phyloP scores from a whole-genome alignment of 2,797 vertebrate species.

The Botia kubotai region DNA sequence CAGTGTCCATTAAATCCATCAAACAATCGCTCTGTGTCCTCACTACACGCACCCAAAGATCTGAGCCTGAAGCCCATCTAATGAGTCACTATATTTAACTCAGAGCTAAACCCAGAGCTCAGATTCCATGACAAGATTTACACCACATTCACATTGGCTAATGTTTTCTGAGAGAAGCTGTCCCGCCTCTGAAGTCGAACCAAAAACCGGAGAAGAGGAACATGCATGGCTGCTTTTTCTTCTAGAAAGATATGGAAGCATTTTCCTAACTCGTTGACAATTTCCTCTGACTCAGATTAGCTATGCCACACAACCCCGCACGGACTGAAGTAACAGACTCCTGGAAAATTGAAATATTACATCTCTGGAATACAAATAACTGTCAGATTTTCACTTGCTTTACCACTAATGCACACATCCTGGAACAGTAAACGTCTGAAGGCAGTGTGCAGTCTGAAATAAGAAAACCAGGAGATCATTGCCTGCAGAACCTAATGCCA shows the following conservation, averaged over 20 bases:
- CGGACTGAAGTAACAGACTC: conserved; percentile 11
- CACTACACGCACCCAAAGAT: conserved; percentile 7
- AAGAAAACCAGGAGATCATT: conserved; percentile 22
- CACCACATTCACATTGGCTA: conserved; percentile 16
- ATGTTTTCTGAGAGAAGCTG: conserved; percentile 25
- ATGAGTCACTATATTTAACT: conserved; percentile 45
- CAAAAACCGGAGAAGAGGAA: background rate
- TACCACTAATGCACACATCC: background rate
- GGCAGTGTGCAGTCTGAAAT: conserved; percentile 7
- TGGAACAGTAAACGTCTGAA: conserved; percentile 1
- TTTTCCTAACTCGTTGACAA: background rate
- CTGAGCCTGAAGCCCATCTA: conserved; percentile 13
- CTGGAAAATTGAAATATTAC: background rate
- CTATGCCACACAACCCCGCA: background rate
- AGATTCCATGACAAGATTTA: conserved; percentile 30
- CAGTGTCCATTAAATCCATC: conserved; percentile 23
- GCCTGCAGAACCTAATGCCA: conserved; percentile 20
- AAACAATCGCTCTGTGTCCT: conserved; percentile 34
- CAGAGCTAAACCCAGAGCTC: conserved; percentile 4
- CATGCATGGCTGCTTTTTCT: background rate
- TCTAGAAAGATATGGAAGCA: conserved; percentile 7
- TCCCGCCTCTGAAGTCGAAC: background rate
- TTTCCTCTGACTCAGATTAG: background rate
- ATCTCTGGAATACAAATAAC: conserved; percentile 6
- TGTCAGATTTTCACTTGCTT: conserved; percentile 27